These are phyloP conservation scores for Sus cebifrons DNA, from an alignment of 2,797 vertebrate species.

Conservation along the genomic window DNA sequence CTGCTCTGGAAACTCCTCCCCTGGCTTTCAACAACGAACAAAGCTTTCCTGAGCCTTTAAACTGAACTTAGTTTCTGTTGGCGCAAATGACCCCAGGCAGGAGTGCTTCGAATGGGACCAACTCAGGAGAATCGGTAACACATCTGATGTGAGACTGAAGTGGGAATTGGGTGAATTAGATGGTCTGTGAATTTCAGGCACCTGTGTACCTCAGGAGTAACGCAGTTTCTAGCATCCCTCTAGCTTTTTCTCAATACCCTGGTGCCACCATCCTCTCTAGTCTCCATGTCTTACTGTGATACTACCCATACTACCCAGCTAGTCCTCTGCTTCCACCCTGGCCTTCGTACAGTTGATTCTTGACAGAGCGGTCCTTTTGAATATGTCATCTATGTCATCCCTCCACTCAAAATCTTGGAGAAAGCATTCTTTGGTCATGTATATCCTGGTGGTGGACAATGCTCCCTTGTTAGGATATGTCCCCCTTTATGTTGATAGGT, in stretches of 20 bases:
- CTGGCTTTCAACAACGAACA: not conserved
- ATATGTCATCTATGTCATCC: not conserved
- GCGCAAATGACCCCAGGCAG: not conserved
- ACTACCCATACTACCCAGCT: rapidly evolving
- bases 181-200: not conserved
- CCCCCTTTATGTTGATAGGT: not conserved
- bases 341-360: not conserved
- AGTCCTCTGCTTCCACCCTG: not conserved
- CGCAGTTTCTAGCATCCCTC: not conserved
- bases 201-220: not conserved
- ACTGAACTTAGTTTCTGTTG: not conserved
- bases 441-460: not conserved
- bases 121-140: not conserved
- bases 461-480: not conserved
- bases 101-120: no score
- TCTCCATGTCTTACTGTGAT: not conserved
- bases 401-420: not conserved
- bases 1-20: no score
- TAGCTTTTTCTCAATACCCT: not conserved
- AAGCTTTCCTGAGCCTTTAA: not conserved
- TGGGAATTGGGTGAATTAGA: not conserved
- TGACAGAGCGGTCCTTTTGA: not conserved
- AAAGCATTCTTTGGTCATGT: not conserved
- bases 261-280: not conserved
- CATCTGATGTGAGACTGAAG: constrained; percentile 21